These are phyloP conservation scores for Megaceryle maxima DNA, from an alignment of 2,113 vertebrate genomes.

Conservation along the genomic window DNA sequence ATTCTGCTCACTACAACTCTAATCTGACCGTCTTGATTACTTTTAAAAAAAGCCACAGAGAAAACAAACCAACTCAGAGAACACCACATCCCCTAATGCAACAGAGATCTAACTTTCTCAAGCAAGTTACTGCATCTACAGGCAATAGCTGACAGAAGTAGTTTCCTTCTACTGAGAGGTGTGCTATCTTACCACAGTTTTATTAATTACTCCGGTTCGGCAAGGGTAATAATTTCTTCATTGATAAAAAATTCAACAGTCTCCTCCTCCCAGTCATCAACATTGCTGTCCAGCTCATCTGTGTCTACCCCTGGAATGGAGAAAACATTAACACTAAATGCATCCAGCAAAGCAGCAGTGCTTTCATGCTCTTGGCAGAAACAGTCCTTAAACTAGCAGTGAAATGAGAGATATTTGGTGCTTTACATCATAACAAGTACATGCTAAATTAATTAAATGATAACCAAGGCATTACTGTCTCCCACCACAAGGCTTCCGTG, in stretches of 20 bases:
- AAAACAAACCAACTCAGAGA: background rate
- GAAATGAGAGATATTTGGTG: background rate
- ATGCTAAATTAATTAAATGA: background rate
- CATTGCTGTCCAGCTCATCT: slow-evolving; percentile 95
- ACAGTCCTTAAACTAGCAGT: background rate
- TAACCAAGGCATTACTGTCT: background rate
- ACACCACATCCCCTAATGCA: background rate
- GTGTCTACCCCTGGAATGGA: slow-evolving; percentile 86
- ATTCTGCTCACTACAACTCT: background rate
- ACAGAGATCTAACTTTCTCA: background rate
- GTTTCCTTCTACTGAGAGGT: background rate
- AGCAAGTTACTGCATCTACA: background rate
- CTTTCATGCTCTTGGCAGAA: background rate
- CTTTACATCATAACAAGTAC: background rate
- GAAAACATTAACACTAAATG: background rate
- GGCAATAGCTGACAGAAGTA: background rate
- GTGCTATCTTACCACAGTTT: slow-evolving; percentile 62
- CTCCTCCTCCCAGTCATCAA: slow-evolving; percentile 99
- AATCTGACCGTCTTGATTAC: background rate
- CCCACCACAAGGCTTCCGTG: background rate
- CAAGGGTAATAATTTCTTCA: slow-evolving; percentile 95
- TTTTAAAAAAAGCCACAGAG: background rate
- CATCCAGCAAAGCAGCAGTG: background rate
- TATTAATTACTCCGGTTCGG: slow-evolving; percentile 87
- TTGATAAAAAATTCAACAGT: slow-evolving; percentile 99